Evolutionary conservation across 1,140 invertebrate genomes (phyloP), one percentile per base, ranked within the genome.

Genomic region (Bombus balteatus): DNA sequence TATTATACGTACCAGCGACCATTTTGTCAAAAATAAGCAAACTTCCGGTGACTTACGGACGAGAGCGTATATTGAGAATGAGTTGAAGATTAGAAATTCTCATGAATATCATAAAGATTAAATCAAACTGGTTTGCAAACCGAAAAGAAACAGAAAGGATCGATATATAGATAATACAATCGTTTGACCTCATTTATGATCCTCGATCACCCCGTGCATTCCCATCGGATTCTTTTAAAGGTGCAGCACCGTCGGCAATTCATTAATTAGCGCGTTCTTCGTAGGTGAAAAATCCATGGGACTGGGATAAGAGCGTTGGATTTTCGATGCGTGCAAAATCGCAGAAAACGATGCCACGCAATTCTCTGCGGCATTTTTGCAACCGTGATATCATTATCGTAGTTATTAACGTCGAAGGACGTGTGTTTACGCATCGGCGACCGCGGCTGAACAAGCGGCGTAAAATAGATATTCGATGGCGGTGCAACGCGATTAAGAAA

Each of bases 331-430:
- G 32, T 22, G 43, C 10, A 32, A 71, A 43, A 81, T 81, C 41
- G 1, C 80, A 75, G 79, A 78, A 72, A 79, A 72, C 74, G 71
- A 70, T 73, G 86, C 28, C 71, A 41, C 87, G 73, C 81, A 66
- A 78, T 79, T 86, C 78, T 81, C 34, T 10, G 6, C 47, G 9
- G 41, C 6, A 70, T 84, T 84, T 84, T 79, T 43, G 37, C 77
- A n/a, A 68, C 39, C 68, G 53, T 34, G 62, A 88, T 89, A 87
- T 78, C 34, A 85, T 81, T 85, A 75, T 81, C n/a, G 34, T 74
- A 3, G 79, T 89, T 65, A 81, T 87, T 89, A 87, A 32, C 81
- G 84, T 47, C 89, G 86, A 91, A 91, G 89, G 90, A 91, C 88
- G 76, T n/a, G 77, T 43, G 43, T 90, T 87, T 90, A 89, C 86